Evolutionary conservation across 1,140 invertebrate species (phyloP), one percentile per base, ranked within the genome.

Genomic region (Amyelois transitella): DNA sequence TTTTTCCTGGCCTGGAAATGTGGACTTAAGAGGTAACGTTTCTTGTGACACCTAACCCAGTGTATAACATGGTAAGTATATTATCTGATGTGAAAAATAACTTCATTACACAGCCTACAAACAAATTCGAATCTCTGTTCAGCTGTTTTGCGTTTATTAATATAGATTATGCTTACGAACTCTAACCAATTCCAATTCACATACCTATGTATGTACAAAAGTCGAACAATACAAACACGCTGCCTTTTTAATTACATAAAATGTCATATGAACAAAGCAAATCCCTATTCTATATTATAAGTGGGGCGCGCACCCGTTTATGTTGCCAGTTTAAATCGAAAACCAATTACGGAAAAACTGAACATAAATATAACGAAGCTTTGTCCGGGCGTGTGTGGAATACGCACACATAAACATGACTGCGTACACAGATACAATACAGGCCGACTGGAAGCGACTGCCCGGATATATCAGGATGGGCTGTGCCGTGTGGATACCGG

Each of bases 321-420:
- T 48, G 45, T 48, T n/a, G 45, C 19, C 45, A 55, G 47, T 55
- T 55, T 55, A 60, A 60, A 60, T 60, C 58, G 58, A 60, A 60
- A 60, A 60, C 49, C 58, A 60, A 60, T 60, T 60, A 60, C 53
- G 58, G 58, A 55, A 60, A 60, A 60, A 60, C 53, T 60, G 21
- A 10, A 55, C 53, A 60, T 47, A 60, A 55, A 50, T 60, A 53
- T 55, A 55, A 19, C 7, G 48, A 48, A 14, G 45, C 18, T n/a
- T 10, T 21, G 19, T 21, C 12, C 45, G 12, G 45, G 10, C 45
- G 45, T n/a, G 32, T 38, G 32, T 38, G 32, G 8, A n/a, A 8
- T 8, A 38, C 32, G 17, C 32, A 38, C 32, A 38, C 12, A 38
- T n/a, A 14, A 12, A 38, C 32, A 14, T 14, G 17, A 38, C 32